Percentiles rank a stretch among this genome's conserved stretches.
Conservation (phyloP, 2,113 vertebrate species). For the Apistogramma diplotaenia region DNA sequence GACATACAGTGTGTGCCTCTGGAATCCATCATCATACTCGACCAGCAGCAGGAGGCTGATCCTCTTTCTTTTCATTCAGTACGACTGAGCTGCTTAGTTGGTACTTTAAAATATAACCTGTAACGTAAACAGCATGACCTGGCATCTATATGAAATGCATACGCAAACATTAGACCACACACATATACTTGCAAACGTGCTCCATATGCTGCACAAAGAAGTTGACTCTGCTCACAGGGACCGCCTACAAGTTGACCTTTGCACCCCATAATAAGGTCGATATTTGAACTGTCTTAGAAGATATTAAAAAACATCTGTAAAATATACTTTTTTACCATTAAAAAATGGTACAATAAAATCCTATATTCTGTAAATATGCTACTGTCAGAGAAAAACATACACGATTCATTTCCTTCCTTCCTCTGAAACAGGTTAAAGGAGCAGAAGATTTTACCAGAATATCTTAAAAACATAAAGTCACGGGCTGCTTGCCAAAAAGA, state of each 20-base stretch:
- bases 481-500: constrained; percentile 35
- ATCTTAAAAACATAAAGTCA: neutral
- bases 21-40: neutral
- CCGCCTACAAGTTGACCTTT: constrained; percentile 55
- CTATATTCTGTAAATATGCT: neutral
- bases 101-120: constrained; percentile 13
- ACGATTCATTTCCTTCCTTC: neutral
- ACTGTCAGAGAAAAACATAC: neutral
- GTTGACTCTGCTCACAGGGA: constrained; percentile 9
- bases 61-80: neutral
- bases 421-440: neutral
- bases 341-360: constrained; percentile 32
- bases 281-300: constrained; percentile 43
- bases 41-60: neutral
- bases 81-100: neutral
- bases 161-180: constrained; percentile 34
- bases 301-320: constrained; percentile 24
- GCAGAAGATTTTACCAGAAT: neutral
- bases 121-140: neutral
- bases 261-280: constrained; percentile 10
- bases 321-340: constrained; percentile 20
- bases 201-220: constrained; percentile 18
- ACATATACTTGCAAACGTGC: constrained; percentile 1
- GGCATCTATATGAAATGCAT: neutral
- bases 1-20: neutral